These are phyloP conservation scores for Paragorgia papillata DNA, from an alignment of 92 coral and sea anemone species.

Conservation along the genomic window DNA sequence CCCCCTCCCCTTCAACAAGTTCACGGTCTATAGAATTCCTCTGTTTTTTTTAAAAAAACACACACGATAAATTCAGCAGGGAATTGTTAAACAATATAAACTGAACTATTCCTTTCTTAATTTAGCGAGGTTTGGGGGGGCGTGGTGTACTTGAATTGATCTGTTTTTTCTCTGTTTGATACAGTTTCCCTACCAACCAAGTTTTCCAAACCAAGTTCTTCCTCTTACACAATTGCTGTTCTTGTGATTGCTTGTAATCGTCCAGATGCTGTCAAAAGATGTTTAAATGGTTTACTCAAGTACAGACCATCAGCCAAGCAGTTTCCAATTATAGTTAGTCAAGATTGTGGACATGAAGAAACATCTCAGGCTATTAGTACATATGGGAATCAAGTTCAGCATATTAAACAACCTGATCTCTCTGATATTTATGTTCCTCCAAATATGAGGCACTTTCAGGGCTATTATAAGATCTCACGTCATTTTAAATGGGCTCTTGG, in stretches of 20 bases:
- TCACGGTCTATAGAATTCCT: too few species aligned
- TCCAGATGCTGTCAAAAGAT: slow-evolving; percentile 78
- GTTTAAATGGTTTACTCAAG: slow-evolving; percentile 74
- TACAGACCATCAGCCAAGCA: slow-evolving; percentile 78
- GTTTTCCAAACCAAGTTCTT: not conserved
- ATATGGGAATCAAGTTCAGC: slow-evolving; percentile 64
- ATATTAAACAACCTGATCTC: slow-evolving; percentile 84
- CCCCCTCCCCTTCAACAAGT: too few species aligned
- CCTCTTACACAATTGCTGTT: slow-evolving; percentile 58
- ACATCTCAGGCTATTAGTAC: slow-evolving; percentile 77
- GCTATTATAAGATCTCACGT: slow-evolving; percentile 91
- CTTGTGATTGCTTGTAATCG: slow-evolving; percentile 91
- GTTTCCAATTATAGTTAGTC: slow-evolving; percentile 92
- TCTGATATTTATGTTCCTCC: slow-evolving; percentile 73
- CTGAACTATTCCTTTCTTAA: too few species aligned
- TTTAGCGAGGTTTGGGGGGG: too few species aligned
- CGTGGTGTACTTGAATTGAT: too few species aligned
- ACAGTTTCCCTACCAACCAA: not conserved
- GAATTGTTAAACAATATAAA: too few species aligned
- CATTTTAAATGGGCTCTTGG: slow-evolving; percentile 94
- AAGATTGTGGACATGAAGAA: slow-evolving; percentile 84
- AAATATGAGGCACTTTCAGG: slow-evolving; percentile 81
- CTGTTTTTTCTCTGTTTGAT: not conserved
- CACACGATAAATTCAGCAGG: too few species aligned
- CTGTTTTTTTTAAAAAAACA: too few species aligned